These are phyloP conservation scores for Puntigrus tetrazona DNA, from an alignment of 2,113 vertebrate genomes.

Conservation along the genomic window DNA sequence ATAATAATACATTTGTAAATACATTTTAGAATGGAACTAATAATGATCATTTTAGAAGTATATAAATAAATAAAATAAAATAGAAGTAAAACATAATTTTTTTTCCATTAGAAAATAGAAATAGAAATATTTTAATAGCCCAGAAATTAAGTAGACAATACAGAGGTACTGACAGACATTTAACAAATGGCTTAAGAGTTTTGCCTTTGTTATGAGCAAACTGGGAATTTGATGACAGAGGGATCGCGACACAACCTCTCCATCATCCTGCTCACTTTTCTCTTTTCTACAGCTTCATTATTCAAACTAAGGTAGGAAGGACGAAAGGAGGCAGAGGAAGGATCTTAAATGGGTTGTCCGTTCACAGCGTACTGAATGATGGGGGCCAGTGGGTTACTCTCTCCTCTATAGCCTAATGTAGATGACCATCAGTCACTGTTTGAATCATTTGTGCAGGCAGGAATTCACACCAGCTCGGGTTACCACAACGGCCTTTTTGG, in stretches of 20 bases:
- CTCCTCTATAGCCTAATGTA: conserved; percentile 38
- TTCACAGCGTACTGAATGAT: background rate
- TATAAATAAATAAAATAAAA: background rate
- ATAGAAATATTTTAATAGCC: background rate
- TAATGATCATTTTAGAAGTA: background rate
- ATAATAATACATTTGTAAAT: background rate
- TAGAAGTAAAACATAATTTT: background rate
- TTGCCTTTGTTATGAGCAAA: background rate
- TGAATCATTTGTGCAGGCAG: conserved; percentile 65
- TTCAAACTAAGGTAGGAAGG: conserved; percentile 32
- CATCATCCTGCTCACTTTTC: conserved; percentile 40
- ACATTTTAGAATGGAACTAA: background rate
- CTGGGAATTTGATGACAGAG: conserved; percentile 32
- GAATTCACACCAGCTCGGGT: conserved; percentile 76
- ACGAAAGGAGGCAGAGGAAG: background rate
- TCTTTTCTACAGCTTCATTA: conserved; percentile 43
- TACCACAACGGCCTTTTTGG: conserved; percentile 60
- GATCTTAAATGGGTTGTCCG: conserved; percentile 50
- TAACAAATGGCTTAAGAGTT: background rate
- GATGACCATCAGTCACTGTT: conserved; percentile 66
- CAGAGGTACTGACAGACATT: background rate
- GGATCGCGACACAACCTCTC: background rate
- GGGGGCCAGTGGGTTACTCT: conserved; percentile 29
- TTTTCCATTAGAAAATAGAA: too few relatives aligned
- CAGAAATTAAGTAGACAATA: background rate